These are phyloP conservation scores for Drosophila setosimentum DNA, from an alignment of 2,888 invertebrate species.

Conservation along the genomic window DNA sequence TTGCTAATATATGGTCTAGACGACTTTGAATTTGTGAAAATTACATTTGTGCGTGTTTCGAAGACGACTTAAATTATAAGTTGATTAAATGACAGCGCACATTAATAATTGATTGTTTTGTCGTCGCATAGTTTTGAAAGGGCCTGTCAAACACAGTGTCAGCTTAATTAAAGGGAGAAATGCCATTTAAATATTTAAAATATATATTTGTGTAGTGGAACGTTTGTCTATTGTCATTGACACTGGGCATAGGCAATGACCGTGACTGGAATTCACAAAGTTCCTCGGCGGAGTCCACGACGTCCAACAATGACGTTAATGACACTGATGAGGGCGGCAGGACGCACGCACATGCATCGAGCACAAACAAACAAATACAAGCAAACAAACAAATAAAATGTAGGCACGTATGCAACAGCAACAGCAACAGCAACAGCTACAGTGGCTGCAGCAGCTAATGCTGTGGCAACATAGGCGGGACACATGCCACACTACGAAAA, in stretches of 20 bases:
- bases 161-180: slow-evolving; percentile 67
- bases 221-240: slow-evolving; percentile 43
- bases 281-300: slow-evolving; percentile 4
- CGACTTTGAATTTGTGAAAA: slow-evolving; percentile 39
- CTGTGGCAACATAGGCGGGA: slow-evolving; percentile 38
- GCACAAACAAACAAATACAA: slow-evolving; percentile 44
- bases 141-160: slow-evolving; percentile 33
- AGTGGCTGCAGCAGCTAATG: slow-evolving; percentile 17
- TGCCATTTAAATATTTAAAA: slow-evolving; percentile 75
- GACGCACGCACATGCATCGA: slow-evolving; percentile 61
- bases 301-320: slow-evolving; percentile 70
- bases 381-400: slow-evolving; percentile 30
- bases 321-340: slow-evolving; percentile 73
- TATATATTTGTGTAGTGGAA: slow-evolving; percentile 28
- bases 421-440: not conserved
- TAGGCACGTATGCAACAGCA: slow-evolving; percentile 26
- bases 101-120: slow-evolving; percentile 70
- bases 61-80: slow-evolving; percentile 50
- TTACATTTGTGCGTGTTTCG: slow-evolving; percentile 72
- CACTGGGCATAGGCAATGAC: slow-evolving; percentile 38
- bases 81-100: slow-evolving; percentile 47
- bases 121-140: slow-evolving; percentile 26
- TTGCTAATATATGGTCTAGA: slow-evolving; percentile 1
- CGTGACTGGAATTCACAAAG: slow-evolving; percentile 12
- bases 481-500: slow-evolving; percentile 16